These are phyloP conservation scores for Bombylius major DNA, from an alignment of 2,888 invertebrate genomes.

Conservation along the genomic window DNA sequence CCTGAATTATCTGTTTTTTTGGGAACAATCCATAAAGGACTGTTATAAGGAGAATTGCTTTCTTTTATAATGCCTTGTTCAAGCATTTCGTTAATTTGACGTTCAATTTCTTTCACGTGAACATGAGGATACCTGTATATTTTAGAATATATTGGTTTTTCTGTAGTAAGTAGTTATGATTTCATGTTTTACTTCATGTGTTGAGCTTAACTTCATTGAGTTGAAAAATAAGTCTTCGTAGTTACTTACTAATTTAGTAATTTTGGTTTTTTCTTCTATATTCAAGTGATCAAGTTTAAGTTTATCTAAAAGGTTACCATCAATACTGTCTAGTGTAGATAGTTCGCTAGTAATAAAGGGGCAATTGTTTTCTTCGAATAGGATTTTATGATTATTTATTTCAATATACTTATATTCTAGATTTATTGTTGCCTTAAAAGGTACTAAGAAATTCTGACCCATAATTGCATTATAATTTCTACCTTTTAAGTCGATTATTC, in stretches of 20 bases:
- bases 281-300: neutral
- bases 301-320: neutral
- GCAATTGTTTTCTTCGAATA: neutral
- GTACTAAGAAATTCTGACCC: neutral
- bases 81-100: conserved; percentile 10
- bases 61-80: conserved; percentile 6
- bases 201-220: conserved; percentile 8
- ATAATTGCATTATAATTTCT: neutral
- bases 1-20: conserved; percentile 12
- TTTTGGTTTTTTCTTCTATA: neutral
- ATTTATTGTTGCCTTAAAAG: conserved; percentile 1
- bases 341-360: neutral
- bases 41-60: conserved; percentile 12
- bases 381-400: neutral
- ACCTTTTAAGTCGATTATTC: conserved; percentile 8
- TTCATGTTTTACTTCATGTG: conserved; percentile 8
- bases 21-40: conserved; percentile 13
- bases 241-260: conserved; percentile 1
- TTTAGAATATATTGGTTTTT: conserved; percentile 9
- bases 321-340: neutral
- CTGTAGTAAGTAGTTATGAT: conserved; percentile 10
- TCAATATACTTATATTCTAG: neutral
- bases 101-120: conserved; percentile 11
- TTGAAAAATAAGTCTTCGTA: conserved; percentile 7
- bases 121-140: conserved; percentile 12